Percentiles rank a stretch among this genome's conserved stretches.
phyloP scores from a whole-genome alignment of 2,797 vertebrate genomes.

The Gila robusta region DNA sequence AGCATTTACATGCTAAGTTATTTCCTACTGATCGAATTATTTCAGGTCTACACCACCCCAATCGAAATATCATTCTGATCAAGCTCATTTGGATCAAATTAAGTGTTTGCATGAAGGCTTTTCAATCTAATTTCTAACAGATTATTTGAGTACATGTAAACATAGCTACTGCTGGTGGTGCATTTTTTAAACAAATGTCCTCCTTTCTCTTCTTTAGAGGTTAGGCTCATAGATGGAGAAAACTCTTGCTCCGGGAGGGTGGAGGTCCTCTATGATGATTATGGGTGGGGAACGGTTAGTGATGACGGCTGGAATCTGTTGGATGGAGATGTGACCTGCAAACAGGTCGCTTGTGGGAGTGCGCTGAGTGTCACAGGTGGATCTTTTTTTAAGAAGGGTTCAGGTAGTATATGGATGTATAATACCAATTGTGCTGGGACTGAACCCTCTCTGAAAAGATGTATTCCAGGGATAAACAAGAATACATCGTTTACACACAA shows the following conservation, averaged over 20 bases:
- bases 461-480: neutral
- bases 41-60: too few relatives aligned
- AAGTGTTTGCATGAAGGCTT: neutral
- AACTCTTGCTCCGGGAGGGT: slow-evolving; percentile 32
- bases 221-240: slow-evolving; percentile 11
- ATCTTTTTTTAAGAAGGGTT: slow-evolving; percentile 7
- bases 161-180: neutral
- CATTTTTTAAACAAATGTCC: neutral
- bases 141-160: neutral
- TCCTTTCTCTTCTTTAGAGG: slow-evolving; percentile 9
- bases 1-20: neutral
- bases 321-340: slow-evolving; percentile 41
- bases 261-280: neutral
- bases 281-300: slow-evolving; percentile 27
- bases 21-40: neutral
- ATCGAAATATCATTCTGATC: rapidly evolving
- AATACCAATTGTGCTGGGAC: neutral
- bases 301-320: slow-evolving; percentile 8
- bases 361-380: neutral
- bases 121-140: neutral
- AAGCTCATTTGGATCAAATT: neutral
- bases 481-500: neutral
- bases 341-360: slow-evolving; percentile 1
- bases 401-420: neutral
- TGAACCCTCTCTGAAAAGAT: neutral